Conservation (phyloP, 2,113 vertebrate genomes). For the Lepisosteus oculatus region DNA sequence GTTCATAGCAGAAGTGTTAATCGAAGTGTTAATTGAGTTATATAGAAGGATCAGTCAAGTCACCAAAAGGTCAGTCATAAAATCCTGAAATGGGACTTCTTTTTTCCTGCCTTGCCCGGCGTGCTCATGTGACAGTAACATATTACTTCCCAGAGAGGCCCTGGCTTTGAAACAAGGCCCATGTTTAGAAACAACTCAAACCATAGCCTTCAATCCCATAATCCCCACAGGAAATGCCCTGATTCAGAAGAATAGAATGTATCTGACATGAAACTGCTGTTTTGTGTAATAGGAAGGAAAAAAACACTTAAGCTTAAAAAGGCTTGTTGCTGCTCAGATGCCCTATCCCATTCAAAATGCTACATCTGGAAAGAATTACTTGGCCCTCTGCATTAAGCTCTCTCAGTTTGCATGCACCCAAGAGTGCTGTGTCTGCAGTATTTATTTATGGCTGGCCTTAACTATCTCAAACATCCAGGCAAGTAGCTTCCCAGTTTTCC, state of each 20-base stretch:
- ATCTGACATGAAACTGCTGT: constrained; percentile 24
- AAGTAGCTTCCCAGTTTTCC: too few species aligned
- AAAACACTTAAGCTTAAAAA: neutral
- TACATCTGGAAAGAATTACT: constrained; percentile 7
- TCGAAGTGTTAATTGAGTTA: too few species aligned
- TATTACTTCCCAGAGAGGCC: neutral
- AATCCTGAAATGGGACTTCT: too few species aligned
- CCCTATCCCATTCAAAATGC: neutral
- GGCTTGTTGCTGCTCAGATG: neutral
- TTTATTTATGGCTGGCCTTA: neutral
- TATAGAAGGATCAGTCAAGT: too few species aligned
- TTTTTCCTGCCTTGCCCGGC: too few species aligned
- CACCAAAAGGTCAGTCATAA: too few species aligned
- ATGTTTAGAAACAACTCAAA: neutral
- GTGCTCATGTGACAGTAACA: too few species aligned
- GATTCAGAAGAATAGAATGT: constrained; percentile 10
- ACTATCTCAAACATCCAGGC: too few species aligned
- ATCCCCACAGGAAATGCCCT: constrained; percentile 20
- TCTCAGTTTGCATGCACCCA: neutral
- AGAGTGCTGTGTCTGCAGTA: neutral
- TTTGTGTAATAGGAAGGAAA: neutral
- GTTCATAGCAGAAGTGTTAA: too few species aligned
- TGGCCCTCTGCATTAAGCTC: neutral
- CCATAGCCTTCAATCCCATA: neutral
- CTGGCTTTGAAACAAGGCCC: neutral